Evolutionary conservation across 2,113 vertebrate genomes (phyloP), one percentile per base, ranked within the genome.

Genomic region (Festucalex cinctus): DNA sequence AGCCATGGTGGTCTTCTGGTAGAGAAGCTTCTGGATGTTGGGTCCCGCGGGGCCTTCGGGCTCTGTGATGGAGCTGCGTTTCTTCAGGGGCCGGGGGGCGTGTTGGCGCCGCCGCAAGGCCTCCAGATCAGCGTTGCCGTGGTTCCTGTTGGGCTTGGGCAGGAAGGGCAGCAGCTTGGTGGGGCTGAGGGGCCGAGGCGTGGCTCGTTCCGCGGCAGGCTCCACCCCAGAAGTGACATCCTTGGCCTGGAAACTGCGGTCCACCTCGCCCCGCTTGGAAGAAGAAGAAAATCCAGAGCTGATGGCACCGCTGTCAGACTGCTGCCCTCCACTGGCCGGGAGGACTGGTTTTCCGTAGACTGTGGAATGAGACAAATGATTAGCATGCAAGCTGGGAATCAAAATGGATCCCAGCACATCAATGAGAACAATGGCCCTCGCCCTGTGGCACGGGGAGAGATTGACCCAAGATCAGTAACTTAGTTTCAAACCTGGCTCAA

Each of bases 121-220:
- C 51, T 98, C 95, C 62, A 95, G 69, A 65, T 98, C 96, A 0
- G 90, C 93, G 0, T 98, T 95, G 0, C 93, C 95, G 86, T 95
- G 94, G 85, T 94, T 94, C 61, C 95, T 92, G 85, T 95, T 95
- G 0, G 93, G 92, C 39, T 95, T 92, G n/a, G 94, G 95, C 0
- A 96, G 56, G 88, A 99, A 99, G 3, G 96, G 97, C 77, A 98
- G 91, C 63, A 99, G 82, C 63, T 99, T 99, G 74, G 96, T 98
- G 0, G 97, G 97, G 81, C 97, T 99, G 10, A 99, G 95, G 0
- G 96, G 97, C 0, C 97, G 94, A 2, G 95, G 95, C 7, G 90
- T 91, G 6, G 89, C 86, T 1, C 93, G 74, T 44, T 96, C 95
- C 0, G 39, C 13, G 39, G 80, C 49, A 0, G 86, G 20, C 66